Conservation (phyloP, 2,113 vertebrate genomes). For the Origma solitaria region DNA sequence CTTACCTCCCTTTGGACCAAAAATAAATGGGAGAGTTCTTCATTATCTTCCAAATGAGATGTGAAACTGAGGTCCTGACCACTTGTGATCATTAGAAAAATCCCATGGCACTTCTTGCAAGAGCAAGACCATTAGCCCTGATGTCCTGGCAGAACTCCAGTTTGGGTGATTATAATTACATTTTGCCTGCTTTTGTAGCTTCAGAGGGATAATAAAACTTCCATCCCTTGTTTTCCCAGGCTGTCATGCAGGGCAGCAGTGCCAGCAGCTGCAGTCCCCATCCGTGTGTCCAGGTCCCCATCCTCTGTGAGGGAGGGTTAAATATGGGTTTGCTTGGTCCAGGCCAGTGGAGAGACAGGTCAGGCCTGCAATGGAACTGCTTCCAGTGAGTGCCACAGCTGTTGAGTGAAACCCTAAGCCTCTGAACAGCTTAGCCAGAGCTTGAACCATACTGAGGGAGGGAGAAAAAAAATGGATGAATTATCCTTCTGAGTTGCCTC, state of each 20-base stretch:
- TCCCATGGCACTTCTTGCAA: conserved; percentile 38
- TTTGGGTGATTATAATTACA: conserved; percentile 48
- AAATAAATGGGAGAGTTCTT: conserved; percentile 61
- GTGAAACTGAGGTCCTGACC: conserved; percentile 63
- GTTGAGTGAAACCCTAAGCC: neutral
- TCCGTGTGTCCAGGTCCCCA: too few relatives aligned
- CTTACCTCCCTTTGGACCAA: conserved; percentile 31
- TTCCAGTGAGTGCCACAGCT: neutral
- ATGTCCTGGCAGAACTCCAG: conserved; percentile 58
- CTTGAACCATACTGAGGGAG: neutral
- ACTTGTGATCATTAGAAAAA: conserved; percentile 53
- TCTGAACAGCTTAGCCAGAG: neutral
- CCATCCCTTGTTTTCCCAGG: neutral
- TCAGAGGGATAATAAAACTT: neutral
- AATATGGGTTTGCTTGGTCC: rapidly evolving
- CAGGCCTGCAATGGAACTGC: neutral
- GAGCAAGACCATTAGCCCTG: conserved; percentile 51
- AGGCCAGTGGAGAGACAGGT: neutral
- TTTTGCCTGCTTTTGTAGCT: conserved; percentile 26
- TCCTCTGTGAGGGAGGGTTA: neutral
- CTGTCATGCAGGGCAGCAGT: neutral
- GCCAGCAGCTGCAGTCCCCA: neutral
- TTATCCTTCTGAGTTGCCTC: neutral
- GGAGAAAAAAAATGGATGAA: neutral
- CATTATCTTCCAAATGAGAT: conserved; percentile 68